phyloP scores from a whole-genome alignment of 2,888 invertebrate species.

The Melanophora roralis region DNA sequence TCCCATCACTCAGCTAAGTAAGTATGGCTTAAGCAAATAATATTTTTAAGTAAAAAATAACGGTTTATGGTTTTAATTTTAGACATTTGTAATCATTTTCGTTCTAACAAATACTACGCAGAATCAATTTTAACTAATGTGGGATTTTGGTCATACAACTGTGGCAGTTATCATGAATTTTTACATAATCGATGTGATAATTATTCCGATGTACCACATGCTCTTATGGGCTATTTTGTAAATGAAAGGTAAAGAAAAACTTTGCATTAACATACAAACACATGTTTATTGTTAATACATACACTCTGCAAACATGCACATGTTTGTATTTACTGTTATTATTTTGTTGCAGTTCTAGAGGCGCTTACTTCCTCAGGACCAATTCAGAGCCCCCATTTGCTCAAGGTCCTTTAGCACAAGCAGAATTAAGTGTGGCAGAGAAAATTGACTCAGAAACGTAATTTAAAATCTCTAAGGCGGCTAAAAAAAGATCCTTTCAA shows the following conservation, averaged over 20 bases:
- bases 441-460: neutral
- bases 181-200: constrained; percentile 78
- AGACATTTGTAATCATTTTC: constrained; percentile 80
- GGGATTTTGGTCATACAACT: constrained; percentile 80
- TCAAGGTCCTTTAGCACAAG: constrained; percentile 65
- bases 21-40: neutral
- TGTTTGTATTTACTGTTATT: neutral
- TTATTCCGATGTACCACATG: constrained; percentile 65
- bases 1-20: constrained; percentile 65
- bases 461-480: neutral
- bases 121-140: constrained; percentile 78
- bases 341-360: constrained; percentile 77
- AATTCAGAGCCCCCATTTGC: constrained; percentile 67
- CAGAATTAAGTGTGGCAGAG: constrained; percentile 62
- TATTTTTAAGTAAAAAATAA: too few species aligned
- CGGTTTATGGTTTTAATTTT: constrained; percentile 44
- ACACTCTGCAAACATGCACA: neutral
- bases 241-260: constrained; percentile 78
- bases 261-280: too few species aligned
- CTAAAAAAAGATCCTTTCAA: neutral
- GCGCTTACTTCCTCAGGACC: constrained; percentile 78
- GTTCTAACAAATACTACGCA: constrained; percentile 80
- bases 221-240: constrained; percentile 79
- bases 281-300: too few species aligned
- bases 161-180: constrained; percentile 78